Evolutionary conservation across 37 sponge, comb jelly and placozoan genomes (phyloP).

Genomic region (Lycopodina hypogea): DNA sequence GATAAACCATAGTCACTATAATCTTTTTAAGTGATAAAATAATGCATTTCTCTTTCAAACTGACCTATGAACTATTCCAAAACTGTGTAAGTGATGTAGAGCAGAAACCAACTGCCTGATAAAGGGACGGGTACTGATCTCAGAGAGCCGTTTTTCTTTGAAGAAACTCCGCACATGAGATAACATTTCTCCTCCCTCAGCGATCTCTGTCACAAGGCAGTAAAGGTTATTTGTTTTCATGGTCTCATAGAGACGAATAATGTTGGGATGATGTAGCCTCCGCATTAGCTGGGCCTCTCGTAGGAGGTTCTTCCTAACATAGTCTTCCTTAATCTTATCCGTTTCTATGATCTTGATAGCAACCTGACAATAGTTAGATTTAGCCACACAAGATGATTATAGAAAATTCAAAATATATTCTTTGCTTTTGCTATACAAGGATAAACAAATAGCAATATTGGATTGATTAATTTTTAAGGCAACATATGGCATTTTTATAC

Average conservation of each 20-base stretch:
- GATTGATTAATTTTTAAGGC: no score
- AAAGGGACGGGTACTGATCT: conserved; percentile 79
- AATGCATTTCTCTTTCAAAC: background rate
- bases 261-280: conserved; percentile 90
- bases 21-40: no score
- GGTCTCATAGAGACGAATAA: conserved; percentile 97
- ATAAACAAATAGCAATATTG: no score
- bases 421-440: no score
- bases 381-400: background rate
- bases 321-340: conserved; percentile 94
- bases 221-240: conserved; percentile 93
- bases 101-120: conserved; percentile 92
- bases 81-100: conserved; percentile 78
- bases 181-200: conserved; percentile 94
- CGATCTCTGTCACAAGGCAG: conserved; percentile 92
- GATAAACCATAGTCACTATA: no score
- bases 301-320: conserved; percentile 89
- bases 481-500: no score
- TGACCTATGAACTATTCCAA: conserved; percentile 92
- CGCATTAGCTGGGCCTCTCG: conserved; percentile 93
- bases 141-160: conserved; percentile 76
- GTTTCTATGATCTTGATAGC: conserved; percentile 97
- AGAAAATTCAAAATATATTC: background rate
- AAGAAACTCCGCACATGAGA: conserved; percentile 83
- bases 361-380: conserved; percentile 84